Base-by-base conservation (phyloP, 2,797 vertebrate species). In the Parambassis ranga region DNA sequence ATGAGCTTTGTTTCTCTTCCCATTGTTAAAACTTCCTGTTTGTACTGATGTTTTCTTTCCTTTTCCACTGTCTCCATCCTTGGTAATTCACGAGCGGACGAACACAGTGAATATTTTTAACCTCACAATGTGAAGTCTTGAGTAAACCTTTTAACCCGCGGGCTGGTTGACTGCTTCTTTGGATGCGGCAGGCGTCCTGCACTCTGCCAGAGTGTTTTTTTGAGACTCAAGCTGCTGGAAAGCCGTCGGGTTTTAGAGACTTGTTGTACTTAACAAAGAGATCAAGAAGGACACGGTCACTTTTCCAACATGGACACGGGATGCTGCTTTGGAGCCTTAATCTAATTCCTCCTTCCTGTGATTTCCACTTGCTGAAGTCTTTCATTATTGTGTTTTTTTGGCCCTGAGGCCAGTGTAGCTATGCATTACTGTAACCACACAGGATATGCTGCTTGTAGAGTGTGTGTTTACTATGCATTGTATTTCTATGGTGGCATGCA, bases 391-490 rank as follows among this genome's bases (percentile, higher is more conserved):
- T 39, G 10, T 42, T 63, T 51, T 11, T 64, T 23, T 47, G 43
- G 50, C 49, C 28, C 50, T 4, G 1, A 64, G 60, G 39, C 37
- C 19, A 31, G 48, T 2, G 49, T 4, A 78, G 63, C 73, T 70
- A 47, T 59, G 53, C 61, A 66, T 72, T 75, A 80, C 19, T 46
- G 41, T 48, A 46, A 77, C 79, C 82, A 42, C 85, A 84, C 61
- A 74, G 82, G 85, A 80, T 48, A 20, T 71, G 60, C n/a, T 27
- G 16, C 38, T 39, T 60, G 36, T 39, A 36, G 35, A 41, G 67
- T 47, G 44, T 63, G 62, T 66, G 71, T 81, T 81, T 75, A 65
- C 57, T 70, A 50, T 59, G 44, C 62, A 65, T 69, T 70, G 81
- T 67, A 11, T 59, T 69, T 75, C 30, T 36, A 35, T 26, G 57